These are phyloP conservation scores for Chaenocephalus aceratus DNA, from an alignment of 2,113 vertebrate genomes.

Conservation along the genomic window DNA sequence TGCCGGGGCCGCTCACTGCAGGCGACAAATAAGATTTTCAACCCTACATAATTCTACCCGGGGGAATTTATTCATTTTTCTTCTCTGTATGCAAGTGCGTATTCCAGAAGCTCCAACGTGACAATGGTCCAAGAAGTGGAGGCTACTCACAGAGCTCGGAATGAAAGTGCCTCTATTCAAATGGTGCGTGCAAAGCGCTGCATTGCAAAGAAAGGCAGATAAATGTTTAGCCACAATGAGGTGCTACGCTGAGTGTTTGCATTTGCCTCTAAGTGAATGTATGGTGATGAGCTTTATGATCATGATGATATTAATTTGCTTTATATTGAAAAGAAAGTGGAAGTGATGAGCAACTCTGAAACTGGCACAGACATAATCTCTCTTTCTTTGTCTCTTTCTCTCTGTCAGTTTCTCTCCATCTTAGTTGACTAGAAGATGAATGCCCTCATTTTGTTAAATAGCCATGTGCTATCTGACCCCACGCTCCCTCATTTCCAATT, in stretches of 20 bases:
- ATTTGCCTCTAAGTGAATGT: slow-evolving; percentile 17
- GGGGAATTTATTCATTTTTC: slow-evolving; percentile 62
- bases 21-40: slow-evolving; percentile 71
- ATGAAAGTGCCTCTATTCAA: slow-evolving; percentile 39
- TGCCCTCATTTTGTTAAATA: slow-evolving; percentile 58
- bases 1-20: slow-evolving; percentile 41
- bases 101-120: slow-evolving; percentile 45
- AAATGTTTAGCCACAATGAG: slow-evolving; percentile 21
- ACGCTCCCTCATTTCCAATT: slow-evolving; percentile 8
- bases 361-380: not conserved
- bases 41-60: slow-evolving; percentile 56
- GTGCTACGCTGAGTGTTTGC: not conserved
- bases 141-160: slow-evolving; percentile 34
- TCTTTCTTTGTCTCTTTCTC: not conserved
- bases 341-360: slow-evolving; percentile 3
- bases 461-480: slow-evolving; percentile 22
- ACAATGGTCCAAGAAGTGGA: slow-evolving; percentile 40
- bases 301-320: slow-evolving; percentile 35
- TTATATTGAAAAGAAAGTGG: not conserved
- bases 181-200: slow-evolving; percentile 9
- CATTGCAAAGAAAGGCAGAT: slow-evolving; percentile 13
- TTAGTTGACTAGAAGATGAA: slow-evolving; percentile 34
- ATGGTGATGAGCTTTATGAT: slow-evolving; percentile 22
- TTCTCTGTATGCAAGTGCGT: slow-evolving; percentile 49
- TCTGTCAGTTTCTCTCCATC: slow-evolving; percentile 6